Evolutionary conservation across 2,888 invertebrate species (phyloP).

Genomic region (Melangyna quadrimaculata): DNA sequence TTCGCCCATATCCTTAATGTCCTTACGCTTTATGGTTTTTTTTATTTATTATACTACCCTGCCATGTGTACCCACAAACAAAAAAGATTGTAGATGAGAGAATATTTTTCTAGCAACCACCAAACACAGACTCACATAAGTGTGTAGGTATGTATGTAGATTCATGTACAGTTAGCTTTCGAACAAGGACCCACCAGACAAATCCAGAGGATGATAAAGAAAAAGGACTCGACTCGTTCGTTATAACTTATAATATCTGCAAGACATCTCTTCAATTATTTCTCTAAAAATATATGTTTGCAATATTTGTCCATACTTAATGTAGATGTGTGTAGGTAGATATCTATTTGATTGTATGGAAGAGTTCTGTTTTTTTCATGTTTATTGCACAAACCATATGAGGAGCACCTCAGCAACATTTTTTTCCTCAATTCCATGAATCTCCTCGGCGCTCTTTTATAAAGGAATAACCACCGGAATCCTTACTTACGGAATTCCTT

Average conservation of each 20-base stretch:
- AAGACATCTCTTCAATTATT: slow-evolving; percentile 71
- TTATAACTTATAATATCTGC: slow-evolving; percentile 69
- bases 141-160: not conserved
- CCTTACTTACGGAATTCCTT: slow-evolving; percentile 45
- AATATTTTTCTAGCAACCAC: slow-evolving; percentile 12
- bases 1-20: slow-evolving; percentile 68
- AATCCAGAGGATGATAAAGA: slow-evolving; percentile 63
- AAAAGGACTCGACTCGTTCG: slow-evolving; percentile 68
- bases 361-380: slow-evolving; percentile 26
- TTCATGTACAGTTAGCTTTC: slow-evolving; percentile 62
- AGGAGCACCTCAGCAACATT: slow-evolving; percentile 17
- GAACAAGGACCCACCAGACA: slow-evolving; percentile 58
- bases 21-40: slow-evolving; percentile 66
- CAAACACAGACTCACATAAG: not conserved
- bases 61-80: slow-evolving; percentile 24
- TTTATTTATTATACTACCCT: slow-evolving; percentile 63
- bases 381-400: slow-evolving; percentile 58
- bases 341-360: slow-evolving; percentile 10
- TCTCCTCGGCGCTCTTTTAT: slow-evolving; percentile 20
- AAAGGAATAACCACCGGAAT: slow-evolving; percentile 57
- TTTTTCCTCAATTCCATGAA: slow-evolving; percentile 31
- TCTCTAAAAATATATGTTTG: slow-evolving; percentile 52
- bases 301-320: slow-evolving; percentile 29
- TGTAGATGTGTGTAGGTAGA: not conserved
- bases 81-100: slow-evolving; percentile 5